phyloP scores from a whole-genome alignment of 2,797 vertebrate species.

The Acridotheres tristis region DNA sequence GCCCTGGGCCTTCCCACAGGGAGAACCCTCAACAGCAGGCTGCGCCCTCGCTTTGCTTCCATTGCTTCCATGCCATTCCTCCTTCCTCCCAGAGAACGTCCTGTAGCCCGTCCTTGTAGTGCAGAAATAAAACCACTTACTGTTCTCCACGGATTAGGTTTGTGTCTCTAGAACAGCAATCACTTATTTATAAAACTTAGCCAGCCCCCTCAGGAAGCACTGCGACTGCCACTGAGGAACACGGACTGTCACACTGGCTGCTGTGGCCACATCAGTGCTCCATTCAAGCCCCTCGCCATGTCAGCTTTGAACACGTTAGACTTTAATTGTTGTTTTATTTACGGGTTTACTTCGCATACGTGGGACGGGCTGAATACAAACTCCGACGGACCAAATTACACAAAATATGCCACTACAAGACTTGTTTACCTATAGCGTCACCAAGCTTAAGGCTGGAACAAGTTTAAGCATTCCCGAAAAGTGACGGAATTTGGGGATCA shows the following conservation, averaged over 20 bases:
- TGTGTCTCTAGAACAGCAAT: not conserved
- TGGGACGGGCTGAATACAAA: not conserved
- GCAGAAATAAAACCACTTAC: not conserved
- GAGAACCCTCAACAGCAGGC: fast-evolving
- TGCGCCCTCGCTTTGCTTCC: not conserved
- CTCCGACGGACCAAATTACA: not conserved
- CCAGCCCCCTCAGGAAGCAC: not conserved
- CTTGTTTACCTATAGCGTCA: not conserved
- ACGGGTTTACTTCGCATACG: not conserved
- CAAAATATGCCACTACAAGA: not conserved
- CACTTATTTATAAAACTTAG: too few relatives aligned
- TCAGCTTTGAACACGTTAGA: not conserved
- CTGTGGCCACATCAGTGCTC: not conserved
- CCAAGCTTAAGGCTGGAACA: not conserved
- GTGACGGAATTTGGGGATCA: fast-evolving
- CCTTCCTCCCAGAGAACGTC: not conserved
- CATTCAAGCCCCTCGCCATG: fast-evolving
- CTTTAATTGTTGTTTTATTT: not conserved
- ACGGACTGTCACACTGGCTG: fast-evolving
- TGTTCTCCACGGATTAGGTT: not conserved
- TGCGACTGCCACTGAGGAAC: fast-evolving
- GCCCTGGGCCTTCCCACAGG: fast-evolving
- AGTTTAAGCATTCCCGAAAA: fast-evolving
- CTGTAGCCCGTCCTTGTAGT: not conserved
- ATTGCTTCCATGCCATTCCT: not conserved